These are phyloP conservation scores for Gadopsis marmoratus DNA, from an alignment of 2,797 vertebrate genomes.

Conservation along the genomic window DNA sequence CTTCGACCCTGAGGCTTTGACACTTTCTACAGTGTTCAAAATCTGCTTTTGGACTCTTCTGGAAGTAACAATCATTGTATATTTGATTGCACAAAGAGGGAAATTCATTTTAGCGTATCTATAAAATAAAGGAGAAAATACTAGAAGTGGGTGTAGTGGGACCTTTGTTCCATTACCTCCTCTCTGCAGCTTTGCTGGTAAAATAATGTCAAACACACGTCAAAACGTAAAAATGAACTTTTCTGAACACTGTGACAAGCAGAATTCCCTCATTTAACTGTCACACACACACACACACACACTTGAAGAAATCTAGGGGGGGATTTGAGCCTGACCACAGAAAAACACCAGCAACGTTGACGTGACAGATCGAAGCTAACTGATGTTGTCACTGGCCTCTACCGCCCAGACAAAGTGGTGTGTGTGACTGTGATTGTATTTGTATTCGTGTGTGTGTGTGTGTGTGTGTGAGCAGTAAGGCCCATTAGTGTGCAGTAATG, in stretches of 20 bases:
- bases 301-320: slow-evolving; percentile 39
- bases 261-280: slow-evolving; percentile 58
- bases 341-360: slow-evolving; percentile 68
- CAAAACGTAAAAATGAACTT: slow-evolving; percentile 28
- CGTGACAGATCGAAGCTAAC: slow-evolving; percentile 77
- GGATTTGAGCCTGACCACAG: slow-evolving; percentile 60
- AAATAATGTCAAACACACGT: slow-evolving; percentile 38
- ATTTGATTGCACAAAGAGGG: not conserved
- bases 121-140: not conserved
- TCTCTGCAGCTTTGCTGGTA: slow-evolving; percentile 23
- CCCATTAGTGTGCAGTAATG: slow-evolving; percentile 81
- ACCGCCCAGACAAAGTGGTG: slow-evolving; percentile 67
- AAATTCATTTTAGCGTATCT: not conserved
- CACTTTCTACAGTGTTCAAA: not conserved
- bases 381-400: slow-evolving; percentile 77
- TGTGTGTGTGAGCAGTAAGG: slow-evolving; percentile 57
- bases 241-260: slow-evolving; percentile 51
- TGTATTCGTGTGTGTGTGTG: slow-evolving; percentile 36
- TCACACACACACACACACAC: slow-evolving; percentile 31
- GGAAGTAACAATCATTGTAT: not conserved
- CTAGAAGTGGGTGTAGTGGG: not conserved
- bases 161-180: not conserved
- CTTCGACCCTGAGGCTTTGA: not conserved
- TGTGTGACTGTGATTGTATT: slow-evolving; percentile 71
- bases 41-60: not conserved